Evolutionary conservation across 2,888 invertebrate genomes (phyloP).

Genomic region (Tromatobia lineatoria): DNA sequence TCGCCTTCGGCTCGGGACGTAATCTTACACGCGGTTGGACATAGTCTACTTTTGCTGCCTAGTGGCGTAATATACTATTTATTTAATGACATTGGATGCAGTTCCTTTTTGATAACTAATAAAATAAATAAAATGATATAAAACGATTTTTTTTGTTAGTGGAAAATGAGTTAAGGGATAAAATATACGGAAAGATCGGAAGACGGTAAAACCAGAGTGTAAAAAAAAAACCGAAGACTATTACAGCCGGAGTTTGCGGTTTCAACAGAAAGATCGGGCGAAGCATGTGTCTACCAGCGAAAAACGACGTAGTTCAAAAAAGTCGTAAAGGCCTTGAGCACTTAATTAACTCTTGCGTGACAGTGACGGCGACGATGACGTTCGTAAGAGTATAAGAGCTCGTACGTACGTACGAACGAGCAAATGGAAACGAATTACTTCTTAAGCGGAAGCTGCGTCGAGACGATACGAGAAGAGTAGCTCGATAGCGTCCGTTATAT

Average conservation of each 20-base stretch:
- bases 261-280: slow-evolving; percentile 8
- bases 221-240: not conserved
- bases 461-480: slow-evolving; percentile 33
- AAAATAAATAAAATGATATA: too few relatives aligned
- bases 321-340: slow-evolving; percentile 64
- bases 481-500: slow-evolving; percentile 25
- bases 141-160: too few relatives aligned
- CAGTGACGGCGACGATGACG: slow-evolving; percentile 34
- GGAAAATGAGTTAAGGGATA: too few relatives aligned
- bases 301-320: slow-evolving; percentile 54
- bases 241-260: not conserved
- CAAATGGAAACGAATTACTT: slow-evolving; percentile 69
- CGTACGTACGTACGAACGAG: slow-evolving; percentile 44
- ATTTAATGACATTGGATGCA: too few relatives aligned
- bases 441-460: slow-evolving; percentile 57
- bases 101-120: too few relatives aligned
- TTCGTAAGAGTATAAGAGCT: not conserved
- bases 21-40: too few relatives aligned
- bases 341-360: slow-evolving; percentile 69
- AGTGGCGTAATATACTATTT: too few relatives aligned
- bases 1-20: too few relatives aligned
- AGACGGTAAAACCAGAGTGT: not conserved
- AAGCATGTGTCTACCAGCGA: slow-evolving; percentile 8
- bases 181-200: not conserved
- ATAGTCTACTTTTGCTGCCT: too few relatives aligned